These are phyloP conservation scores for Simalia tracyae DNA, from an alignment of 2,797 vertebrate species.

Conservation along the genomic window DNA sequence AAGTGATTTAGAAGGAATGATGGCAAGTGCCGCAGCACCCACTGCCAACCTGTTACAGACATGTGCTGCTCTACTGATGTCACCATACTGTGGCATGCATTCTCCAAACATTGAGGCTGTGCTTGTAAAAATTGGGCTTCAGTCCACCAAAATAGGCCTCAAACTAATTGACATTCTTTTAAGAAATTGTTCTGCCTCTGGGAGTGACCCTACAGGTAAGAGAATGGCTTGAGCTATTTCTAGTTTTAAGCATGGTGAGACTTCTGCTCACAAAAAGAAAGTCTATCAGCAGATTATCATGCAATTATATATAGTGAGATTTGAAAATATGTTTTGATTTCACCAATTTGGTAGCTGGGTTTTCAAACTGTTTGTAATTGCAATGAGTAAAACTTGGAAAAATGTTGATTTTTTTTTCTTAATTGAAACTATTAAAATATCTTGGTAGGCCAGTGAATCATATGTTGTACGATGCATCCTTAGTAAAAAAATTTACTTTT, in stretches of 20 bases:
- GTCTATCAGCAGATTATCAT: background rate
- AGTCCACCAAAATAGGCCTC: slow-evolving; percentile 94
- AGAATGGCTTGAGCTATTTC: slow-evolving; percentile 22
- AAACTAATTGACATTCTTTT: slow-evolving; percentile 97
- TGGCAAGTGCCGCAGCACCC: slow-evolving; percentile 96
- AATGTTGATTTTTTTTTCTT: background rate
- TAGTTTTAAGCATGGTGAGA: background rate
- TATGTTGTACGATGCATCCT: background rate
- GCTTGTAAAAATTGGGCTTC: slow-evolving; percentile 96
- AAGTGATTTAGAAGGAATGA: slow-evolving; percentile 95
- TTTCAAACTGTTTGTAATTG: background rate
- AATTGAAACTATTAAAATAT: background rate
- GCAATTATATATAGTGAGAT: background rate
- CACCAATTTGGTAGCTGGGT: background rate
- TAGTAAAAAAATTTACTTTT: slow-evolving; percentile 46
- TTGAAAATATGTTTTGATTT: background rate
- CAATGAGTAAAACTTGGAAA: background rate
- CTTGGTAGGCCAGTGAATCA: background rate
- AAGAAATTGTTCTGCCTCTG: slow-evolving; percentile 95
- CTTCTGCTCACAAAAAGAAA: background rate
- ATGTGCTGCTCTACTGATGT: slow-evolving; percentile 95
- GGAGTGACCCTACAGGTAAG: slow-evolving; percentile 93
- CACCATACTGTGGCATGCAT: slow-evolving; percentile 98
- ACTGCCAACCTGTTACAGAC: slow-evolving; percentile 97
- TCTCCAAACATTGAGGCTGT: slow-evolving; percentile 98